These are phyloP conservation scores for Tenthredo amoena DNA, from an alignment of 2,888 invertebrate species.

Conservation along the genomic window DNA sequence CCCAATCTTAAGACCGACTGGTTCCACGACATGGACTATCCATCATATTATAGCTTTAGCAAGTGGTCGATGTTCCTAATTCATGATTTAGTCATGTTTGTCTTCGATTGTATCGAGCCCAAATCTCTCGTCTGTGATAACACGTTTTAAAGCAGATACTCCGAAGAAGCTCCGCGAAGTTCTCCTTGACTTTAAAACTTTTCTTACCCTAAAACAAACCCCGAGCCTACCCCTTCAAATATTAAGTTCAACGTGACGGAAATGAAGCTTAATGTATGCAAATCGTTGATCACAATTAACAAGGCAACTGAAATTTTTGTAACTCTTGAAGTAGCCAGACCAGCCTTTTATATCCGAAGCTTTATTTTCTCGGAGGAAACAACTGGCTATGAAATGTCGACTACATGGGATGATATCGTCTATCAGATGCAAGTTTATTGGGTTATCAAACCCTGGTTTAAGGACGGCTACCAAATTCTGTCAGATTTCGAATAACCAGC, in stretches of 20 bases:
- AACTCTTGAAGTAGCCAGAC: neutral
- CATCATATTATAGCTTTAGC: neutral
- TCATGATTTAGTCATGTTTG: neutral
- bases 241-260: neutral
- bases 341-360: neutral
- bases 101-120: neutral
- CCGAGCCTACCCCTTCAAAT: neutral
- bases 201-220: neutral
- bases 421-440: neutral
- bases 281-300: neutral
- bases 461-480: neutral
- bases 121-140: neutral
- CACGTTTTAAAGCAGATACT: conserved; percentile 13
- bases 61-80: neutral
- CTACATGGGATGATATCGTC: conserved; percentile 7
- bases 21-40: neutral
- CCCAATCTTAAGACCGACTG: neutral
- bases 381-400: neutral
- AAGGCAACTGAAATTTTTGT: neutral
- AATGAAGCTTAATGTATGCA: neutral
- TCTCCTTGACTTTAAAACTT: neutral
- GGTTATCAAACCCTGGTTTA: conserved; percentile 21
- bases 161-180: neutral
- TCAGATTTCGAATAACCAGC: conserved; percentile 5
- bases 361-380: neutral